These are phyloP conservation scores for Plectrocnemia conspersa DNA, from an alignment of 1,140 invertebrate genomes.

Conservation along the genomic window DNA sequence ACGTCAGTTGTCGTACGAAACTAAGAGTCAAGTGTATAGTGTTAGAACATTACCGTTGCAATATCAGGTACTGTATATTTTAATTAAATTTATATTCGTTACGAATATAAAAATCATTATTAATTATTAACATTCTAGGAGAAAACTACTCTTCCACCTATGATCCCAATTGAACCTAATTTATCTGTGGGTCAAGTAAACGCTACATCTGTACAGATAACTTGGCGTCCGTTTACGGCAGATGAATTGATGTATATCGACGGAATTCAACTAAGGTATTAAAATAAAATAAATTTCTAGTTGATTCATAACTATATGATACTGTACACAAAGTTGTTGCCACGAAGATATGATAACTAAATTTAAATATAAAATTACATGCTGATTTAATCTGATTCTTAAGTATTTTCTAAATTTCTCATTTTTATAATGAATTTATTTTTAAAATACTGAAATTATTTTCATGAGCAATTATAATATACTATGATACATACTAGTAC, in stretches of 20 bases:
- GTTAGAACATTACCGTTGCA: constrained; percentile 58
- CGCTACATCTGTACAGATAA: constrained; percentile 68
- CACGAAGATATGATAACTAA: too few relatives aligned
- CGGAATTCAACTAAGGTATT: constrained; percentile 53
- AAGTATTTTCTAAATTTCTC: too few relatives aligned
- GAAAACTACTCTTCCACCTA: constrained; percentile 56
- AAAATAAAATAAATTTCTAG: constrained; percentile 12
- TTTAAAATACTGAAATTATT: too few relatives aligned
- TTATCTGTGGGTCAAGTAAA: constrained; percentile 69
- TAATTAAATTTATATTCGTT: constrained; percentile 1
- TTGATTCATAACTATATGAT: constrained; percentile 4
- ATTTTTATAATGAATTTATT: too few relatives aligned
- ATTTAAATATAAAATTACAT: too few relatives aligned
- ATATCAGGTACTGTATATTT: background rate
- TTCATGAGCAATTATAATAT: too few relatives aligned
- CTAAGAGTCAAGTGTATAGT: constrained; percentile 66
- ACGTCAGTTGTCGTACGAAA: constrained; percentile 65
- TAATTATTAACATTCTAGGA: constrained; percentile 29
- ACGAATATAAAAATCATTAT: constrained; percentile 1
- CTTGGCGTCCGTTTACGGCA: constrained; percentile 76
- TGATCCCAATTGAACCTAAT: constrained; percentile 65
- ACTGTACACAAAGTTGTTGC: too few relatives aligned
- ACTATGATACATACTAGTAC: too few relatives aligned
- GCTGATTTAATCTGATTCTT: too few relatives aligned
- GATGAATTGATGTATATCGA: constrained; percentile 67